phyloP scores from a whole-genome alignment of 1,140 invertebrate species.

The Oncopeltus fasciatus region DNA sequence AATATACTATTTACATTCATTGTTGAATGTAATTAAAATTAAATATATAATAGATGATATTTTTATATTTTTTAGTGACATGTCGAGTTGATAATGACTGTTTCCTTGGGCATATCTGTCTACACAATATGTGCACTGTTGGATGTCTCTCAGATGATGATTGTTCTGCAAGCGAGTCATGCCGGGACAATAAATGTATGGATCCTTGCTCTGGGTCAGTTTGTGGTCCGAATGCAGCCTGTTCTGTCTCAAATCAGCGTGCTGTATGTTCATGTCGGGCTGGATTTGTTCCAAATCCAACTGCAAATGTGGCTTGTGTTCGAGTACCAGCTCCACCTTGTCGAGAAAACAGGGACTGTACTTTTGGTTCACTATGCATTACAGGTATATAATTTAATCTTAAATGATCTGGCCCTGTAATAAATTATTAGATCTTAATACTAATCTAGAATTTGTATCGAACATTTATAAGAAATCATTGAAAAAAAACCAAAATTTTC shows the following conservation, averaged over 20 bases:
- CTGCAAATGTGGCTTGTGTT: constrained; percentile 65
- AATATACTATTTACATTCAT: too few species aligned
- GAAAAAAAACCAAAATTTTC: too few species aligned
- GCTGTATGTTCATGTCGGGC: constrained; percentile 62
- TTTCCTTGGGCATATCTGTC: constrained; percentile 76
- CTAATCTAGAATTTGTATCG: too few species aligned
- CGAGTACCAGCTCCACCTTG: constrained; percentile 55
- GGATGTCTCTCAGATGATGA: constrained; percentile 77
- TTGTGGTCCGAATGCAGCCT: constrained; percentile 70
- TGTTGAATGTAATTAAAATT: too few species aligned
- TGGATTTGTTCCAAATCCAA: constrained; percentile 70
- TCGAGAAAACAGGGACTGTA: constrained; percentile 55
- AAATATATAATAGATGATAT: too few species aligned
- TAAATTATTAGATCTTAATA: too few species aligned
- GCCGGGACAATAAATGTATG: constrained; percentile 58
- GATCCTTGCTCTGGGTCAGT: constrained; percentile 52
- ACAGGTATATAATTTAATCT: too few species aligned
- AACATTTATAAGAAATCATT: too few species aligned
- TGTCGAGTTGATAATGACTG: constrained; percentile 82
- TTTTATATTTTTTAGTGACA: constrained; percentile 47
- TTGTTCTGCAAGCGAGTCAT: constrained; percentile 67
- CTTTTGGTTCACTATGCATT: constrained; percentile 26
- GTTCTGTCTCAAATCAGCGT: constrained; percentile 64
- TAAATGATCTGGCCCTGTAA: too few species aligned
- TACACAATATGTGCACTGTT: constrained; percentile 67